Base-by-base conservation (phyloP, 2,113 vertebrate genomes). In the Nibea albiflora region DNA sequence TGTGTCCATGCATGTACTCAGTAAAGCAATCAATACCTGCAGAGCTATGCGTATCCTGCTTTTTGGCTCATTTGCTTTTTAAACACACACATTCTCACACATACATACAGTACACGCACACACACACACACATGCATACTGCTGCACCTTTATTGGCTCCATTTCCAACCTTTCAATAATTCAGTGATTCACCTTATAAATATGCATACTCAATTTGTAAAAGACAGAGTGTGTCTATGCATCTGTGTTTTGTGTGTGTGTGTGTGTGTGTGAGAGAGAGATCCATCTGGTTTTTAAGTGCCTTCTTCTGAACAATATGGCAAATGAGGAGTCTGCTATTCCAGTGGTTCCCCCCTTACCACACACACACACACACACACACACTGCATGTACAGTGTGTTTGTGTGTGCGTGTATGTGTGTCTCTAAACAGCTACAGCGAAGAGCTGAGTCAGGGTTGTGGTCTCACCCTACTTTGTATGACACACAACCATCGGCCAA, bases 121-220 rank as follows among this genome's bases (percentile, higher is more conserved):
- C 58, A 57, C 57, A 35, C 71, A 54, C 58, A 57, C 20, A 39
- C 69, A 73, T 3, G 7, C 44, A 64, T 3, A 53, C 24, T 26
- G 53, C 66, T 82, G 71, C 50, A 78, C 69, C 46, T 65, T 49
- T 31, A 75, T 71, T 79, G 64, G 77, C 53, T 88, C 46, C 22
- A 73, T 88, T 85, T 88, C 84, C 79, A 89, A 56, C 76, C 28
- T 56, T 81, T 85, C 57, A 90, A 86, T 88, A 81, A 87, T 90
- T 86, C 58, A 89, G 53, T 14, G 15, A 77, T 63, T 88, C 69
- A 60, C 58, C 84, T 82, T 80, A 78, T 87, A 76, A 88, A 90
- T 84, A 84, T 91, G 83, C 78, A 89, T 70, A 56, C 60, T 66
- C 56, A 78, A 76, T 81, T 85, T 85, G 63, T 82, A 76, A 72